Percentiles rank a stretch among this genome's conserved stretches.
Conservation (phyloP, 2,797 vertebrate species). For the Urocyon cinereoargenteus region DNA sequence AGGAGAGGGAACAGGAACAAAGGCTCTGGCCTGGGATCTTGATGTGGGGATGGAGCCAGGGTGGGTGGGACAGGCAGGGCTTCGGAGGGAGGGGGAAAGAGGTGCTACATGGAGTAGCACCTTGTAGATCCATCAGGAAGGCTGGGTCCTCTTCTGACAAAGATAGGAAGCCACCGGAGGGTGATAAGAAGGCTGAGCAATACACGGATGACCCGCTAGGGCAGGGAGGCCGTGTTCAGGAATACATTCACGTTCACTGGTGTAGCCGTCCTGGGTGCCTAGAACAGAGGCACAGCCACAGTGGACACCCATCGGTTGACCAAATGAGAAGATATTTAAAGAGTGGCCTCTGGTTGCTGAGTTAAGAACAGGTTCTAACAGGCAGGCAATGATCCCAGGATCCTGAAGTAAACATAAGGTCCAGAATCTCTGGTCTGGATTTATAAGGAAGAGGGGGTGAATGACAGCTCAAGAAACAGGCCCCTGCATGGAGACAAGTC, state of each 20-base stretch:
- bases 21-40: background rate
- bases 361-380: background rate
- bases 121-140: background rate
- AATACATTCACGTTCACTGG: rapidly evolving
- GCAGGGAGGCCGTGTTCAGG: background rate
- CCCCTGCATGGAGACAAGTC: too few species aligned
- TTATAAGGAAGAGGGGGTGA: background rate
- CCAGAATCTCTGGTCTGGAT: background rate
- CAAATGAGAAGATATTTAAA: background rate
- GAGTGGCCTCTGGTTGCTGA: background rate
- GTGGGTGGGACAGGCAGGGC: background rate
- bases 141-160: background rate
- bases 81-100: rapidly evolving
- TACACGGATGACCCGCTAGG: background rate
- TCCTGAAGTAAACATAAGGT: background rate
- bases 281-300: background rate
- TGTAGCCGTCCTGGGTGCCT: background rate
- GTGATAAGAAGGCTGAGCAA: background rate
- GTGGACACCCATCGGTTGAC: background rate
- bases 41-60: background rate
- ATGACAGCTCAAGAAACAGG: background rate
- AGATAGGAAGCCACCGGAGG: background rate
- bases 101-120: too few species aligned
- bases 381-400: background rate
- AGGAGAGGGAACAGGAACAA: background rate